Evolutionary conservation across 2,113 vertebrate species (phyloP), one percentile per base, ranked within the genome.

Genomic region (Pteropus alecto): DNA sequence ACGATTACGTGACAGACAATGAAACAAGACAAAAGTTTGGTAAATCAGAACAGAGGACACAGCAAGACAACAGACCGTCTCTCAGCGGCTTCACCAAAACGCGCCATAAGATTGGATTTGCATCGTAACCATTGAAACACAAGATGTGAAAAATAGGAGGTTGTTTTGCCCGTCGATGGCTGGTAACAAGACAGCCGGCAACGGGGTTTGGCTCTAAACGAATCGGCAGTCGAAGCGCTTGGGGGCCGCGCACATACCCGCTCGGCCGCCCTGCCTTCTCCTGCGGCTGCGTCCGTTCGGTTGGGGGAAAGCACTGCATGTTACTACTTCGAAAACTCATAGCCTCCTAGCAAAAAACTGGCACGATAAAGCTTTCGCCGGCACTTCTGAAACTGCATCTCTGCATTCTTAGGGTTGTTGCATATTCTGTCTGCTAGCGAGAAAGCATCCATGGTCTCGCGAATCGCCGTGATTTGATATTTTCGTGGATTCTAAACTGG

Each of bases 1-100:
- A 35, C 89, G 93, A 87, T 95, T 89, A 96, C 98, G 87, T 67
- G 83, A 60, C 90, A 95, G 78, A 77, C 95, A 95, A 97, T 71
- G 95, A 98, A 95, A 93, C 88, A 81, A 73, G 96, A 73, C 79
- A 68, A 35, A 95, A 33, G 70, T 76, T 92, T 0, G 0, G 71
- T 90, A 82, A 95, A 84, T 88, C 90, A 67, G 51, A 65, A 14
- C 46, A 65, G 61, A 93, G 65, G 65, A 97, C 77, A 10, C 2
- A 71, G 68, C 68, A 58, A 84, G n/a, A 71, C 67, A 58, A 41
- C 56, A 93, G 71, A 93, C 90, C 70, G 77, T 38, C 63, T 86
- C 56, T 74, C 71, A 67, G 7, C 61, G 84, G 70, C 70, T 67
- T 94, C 97, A 87, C 86, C 79, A 81, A 87, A 67, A 67, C 19